These are phyloP conservation scores for Halichoerus grypus DNA, from an alignment of 2,113 vertebrate species.

Conservation along the genomic window DNA sequence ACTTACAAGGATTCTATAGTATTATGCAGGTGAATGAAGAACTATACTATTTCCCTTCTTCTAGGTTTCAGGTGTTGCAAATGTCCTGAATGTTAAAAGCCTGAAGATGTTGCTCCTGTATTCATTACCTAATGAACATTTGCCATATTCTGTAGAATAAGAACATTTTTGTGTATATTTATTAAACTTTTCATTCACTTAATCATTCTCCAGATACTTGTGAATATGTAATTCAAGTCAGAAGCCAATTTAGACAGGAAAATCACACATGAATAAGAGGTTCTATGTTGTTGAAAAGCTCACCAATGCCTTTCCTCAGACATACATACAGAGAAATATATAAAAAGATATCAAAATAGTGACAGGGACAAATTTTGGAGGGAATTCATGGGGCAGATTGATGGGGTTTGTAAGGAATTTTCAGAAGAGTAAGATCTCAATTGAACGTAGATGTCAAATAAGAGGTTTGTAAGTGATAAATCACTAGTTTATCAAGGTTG, in stretches of 20 bases:
- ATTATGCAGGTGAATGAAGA: background rate
- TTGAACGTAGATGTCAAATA: background rate
- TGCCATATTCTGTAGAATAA: background rate
- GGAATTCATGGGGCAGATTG: background rate
- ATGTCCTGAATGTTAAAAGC: background rate
- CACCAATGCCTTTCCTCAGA: background rate
- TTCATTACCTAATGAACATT: background rate
- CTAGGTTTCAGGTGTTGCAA: background rate
- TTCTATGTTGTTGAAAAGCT: background rate
- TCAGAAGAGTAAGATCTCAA: background rate
- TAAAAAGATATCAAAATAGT: background rate
- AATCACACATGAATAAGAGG: background rate
- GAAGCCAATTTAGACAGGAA: background rate
- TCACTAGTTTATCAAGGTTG: background rate
- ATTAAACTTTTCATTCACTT: background rate
- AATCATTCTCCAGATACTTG: background rate
- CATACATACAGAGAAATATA: background rate
- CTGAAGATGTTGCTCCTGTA: background rate
- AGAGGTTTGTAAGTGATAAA: background rate
- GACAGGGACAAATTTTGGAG: background rate
- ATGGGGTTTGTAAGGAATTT: background rate
- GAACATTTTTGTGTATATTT: background rate
- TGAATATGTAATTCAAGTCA: background rate
- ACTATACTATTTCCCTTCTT: background rate
- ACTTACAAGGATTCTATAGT: background rate